Conservation (phyloP, 2,113 vertebrate species). For the Daubentonia madagascariensis region DNA sequence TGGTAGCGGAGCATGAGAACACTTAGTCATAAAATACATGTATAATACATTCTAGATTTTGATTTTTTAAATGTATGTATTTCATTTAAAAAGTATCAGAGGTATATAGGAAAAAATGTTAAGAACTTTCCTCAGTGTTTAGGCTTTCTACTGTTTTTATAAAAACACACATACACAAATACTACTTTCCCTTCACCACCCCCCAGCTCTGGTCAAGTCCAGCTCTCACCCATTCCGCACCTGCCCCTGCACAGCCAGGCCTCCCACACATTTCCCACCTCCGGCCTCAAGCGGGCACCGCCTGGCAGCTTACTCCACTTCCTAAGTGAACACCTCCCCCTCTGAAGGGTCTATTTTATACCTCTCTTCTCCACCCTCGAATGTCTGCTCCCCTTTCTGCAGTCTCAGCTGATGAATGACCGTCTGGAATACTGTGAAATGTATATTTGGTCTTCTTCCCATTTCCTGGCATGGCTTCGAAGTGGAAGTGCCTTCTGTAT, state of each 20-base stretch:
- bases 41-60: not conserved
- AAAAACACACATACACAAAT: not conserved
- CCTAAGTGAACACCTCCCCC: accelerated
- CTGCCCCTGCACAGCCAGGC: not conserved
- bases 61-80: not conserved
- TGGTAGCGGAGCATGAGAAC: not conserved
- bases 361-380: not conserved
- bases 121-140: not conserved
- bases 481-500: not conserved
- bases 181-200: not conserved
- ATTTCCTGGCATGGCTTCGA: not conserved
- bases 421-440: not conserved
- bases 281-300: not conserved
- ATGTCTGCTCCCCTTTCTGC: not conserved
- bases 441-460: not conserved
- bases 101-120: not conserved
- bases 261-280: not conserved
- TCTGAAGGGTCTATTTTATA: not conserved
- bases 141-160: not conserved
- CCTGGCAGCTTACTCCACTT: accelerated
- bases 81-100: not conserved
- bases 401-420: not conserved
- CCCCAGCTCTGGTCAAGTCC: too few species aligned
- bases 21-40: not conserved
- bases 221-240: too few species aligned